These are phyloP conservation scores for Laspeyria flexula DNA, from an alignment of 2,888 invertebrate species.

Conservation along the genomic window DNA sequence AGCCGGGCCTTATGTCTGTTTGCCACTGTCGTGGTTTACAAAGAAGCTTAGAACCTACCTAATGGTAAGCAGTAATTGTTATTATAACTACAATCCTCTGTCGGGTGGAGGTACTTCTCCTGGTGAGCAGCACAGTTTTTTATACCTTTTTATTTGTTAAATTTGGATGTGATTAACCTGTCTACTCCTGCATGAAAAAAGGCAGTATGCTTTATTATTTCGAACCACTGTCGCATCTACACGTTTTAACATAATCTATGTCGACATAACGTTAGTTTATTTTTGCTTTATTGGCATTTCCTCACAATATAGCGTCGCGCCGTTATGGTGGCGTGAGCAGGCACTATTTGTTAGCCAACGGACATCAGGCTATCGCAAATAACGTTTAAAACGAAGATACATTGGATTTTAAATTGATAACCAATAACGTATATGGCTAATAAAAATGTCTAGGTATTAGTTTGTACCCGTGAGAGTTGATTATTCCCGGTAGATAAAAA, in stretches of 20 bases:
- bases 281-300: constrained; percentile 61
- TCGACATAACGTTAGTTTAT: constrained; percentile 44
- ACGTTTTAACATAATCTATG: constrained; percentile 35
- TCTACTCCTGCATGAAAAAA: too few species aligned
- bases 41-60: too few species aligned
- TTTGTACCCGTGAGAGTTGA: background rate
- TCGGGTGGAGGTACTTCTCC: too few species aligned
- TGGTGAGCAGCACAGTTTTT: too few species aligned
- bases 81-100: too few species aligned
- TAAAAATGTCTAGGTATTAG: constrained; percentile 10
- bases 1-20: too few species aligned
- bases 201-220: too few species aligned
- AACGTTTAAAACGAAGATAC: constrained; percentile 65
- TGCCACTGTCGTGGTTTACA: too few species aligned
- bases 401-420: constrained; percentile 62
- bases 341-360: constrained; percentile 68
- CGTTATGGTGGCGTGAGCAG: constrained; percentile 69
- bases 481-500: background rate
- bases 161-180: too few species aligned
- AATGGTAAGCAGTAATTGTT: too few species aligned
- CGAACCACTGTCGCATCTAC: constrained; percentile 5
- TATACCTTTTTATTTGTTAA: too few species aligned
- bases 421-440: constrained; percentile 35
- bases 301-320: constrained; percentile 47
- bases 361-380: constrained; percentile 60